Evolutionary conservation across 2,888 invertebrate species (phyloP), one percentile per base, ranked within the genome.

Genomic region (Pheosia gnoma): DNA sequence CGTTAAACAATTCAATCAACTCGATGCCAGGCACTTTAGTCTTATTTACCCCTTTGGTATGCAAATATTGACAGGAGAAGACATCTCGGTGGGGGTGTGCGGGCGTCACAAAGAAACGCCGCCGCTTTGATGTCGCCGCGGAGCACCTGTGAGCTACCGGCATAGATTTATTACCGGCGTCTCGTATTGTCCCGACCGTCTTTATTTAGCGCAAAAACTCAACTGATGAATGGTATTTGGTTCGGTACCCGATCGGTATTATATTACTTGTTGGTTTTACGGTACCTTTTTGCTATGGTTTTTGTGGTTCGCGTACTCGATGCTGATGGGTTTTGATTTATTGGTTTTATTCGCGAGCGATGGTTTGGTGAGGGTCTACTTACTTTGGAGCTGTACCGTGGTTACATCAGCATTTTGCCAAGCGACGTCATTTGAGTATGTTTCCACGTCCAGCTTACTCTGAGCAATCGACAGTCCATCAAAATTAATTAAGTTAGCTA

Each of bases 41-140:
- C 65, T 65, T 73, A 77, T 84, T 84, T 85, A 80, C 78, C 36
- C 57, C 25, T 57, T 86, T 81, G 83, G 71, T 79, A 89, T 86
- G 89, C 87, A 86, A 89, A 88, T 86, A 85, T 86, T 85, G 83
- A 85, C 84, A 75, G 39, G 13, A 9, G 56, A 9, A 25, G 57
- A 57, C 43, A n/a, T 25, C 54, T 60, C 53, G 54, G 25, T 25
- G 58, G 60, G 67, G 56, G 62, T 68, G 63, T 68, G 71, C 66
- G 73, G 70, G 69, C 72, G 65, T 66, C 57, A 71, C 74, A 84
- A 87, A 88, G 86, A 81, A 75, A 72, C 56, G 74, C 88, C 89
- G 90, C 84, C 70, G 66, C 84, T 91, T 89, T 90, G 85, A 89
- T 81, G 78, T 79, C 74, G 65, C 84, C 83, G 83, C 78, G 68